Conservation (phyloP, 2,888 invertebrate species). For the Galeruca laticollis region DNA sequence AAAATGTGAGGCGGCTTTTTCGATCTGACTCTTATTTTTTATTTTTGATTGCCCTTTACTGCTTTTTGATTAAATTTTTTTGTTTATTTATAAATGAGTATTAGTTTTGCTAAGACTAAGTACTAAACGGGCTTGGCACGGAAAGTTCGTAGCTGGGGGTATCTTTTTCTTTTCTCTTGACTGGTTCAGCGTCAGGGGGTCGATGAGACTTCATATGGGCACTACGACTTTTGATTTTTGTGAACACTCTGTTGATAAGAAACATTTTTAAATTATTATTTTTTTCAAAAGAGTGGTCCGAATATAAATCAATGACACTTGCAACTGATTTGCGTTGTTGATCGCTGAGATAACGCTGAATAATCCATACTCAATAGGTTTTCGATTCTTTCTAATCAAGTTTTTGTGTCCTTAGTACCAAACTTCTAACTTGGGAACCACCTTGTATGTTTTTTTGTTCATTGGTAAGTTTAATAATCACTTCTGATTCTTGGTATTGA, state of each 20-base stretch:
- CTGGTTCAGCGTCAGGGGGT: conserved; percentile 84
- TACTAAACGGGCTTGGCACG: conserved; percentile 65
- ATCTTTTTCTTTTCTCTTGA: conserved; percentile 53
- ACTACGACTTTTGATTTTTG: conserved; percentile 98
- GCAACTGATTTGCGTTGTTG: too few relatives aligned
- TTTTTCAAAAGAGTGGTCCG: conserved; percentile 35
- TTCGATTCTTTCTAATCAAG: too few relatives aligned
- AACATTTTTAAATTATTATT: conserved; percentile 29
- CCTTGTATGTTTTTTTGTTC: too few relatives aligned
- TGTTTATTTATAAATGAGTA: conserved; percentile 37
- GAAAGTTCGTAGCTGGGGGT: conserved; percentile 59
- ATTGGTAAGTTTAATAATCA: too few relatives aligned
- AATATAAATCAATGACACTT: conserved; percentile 14
- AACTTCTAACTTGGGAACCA: too few relatives aligned
- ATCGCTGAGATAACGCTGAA: background rate
- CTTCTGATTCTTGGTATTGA: too few relatives aligned
- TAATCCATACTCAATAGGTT: too few relatives aligned
- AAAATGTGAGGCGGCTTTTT: conserved; percentile 48
- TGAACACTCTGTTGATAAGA: conserved; percentile 84
- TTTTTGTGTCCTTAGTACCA: background rate
- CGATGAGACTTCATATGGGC: conserved; percentile 99
- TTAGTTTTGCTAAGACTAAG: conserved; percentile 57
- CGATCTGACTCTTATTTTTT: conserved; percentile 59
- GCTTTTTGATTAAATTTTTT: conserved; percentile 55
- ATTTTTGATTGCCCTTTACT: conserved; percentile 64